Evolutionary conservation across 2,113 vertebrate species (phyloP).

Genomic region (Aviceda subcristata): DNA sequence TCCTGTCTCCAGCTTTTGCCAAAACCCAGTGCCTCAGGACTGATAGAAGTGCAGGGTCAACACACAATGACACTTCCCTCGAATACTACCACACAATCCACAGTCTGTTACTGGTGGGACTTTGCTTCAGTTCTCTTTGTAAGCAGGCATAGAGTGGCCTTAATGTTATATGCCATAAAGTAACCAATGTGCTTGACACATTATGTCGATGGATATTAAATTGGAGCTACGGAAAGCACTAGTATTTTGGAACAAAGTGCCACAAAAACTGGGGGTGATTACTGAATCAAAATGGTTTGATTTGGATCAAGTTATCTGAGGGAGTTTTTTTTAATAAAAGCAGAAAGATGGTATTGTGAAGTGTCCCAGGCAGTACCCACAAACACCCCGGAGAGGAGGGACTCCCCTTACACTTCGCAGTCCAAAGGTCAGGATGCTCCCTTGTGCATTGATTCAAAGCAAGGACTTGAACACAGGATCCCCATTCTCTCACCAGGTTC

Average conservation of each 20-base stretch:
- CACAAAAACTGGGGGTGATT: background rate
- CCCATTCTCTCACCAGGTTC: background rate
- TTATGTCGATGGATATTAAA: background rate
- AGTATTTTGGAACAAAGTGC: background rate
- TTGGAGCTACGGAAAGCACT: background rate
- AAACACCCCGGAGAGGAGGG: background rate
- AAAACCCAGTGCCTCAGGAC: background rate
- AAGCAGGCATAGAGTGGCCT: background rate
- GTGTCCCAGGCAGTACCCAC: background rate
- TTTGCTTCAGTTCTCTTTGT: background rate
- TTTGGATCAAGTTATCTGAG: background rate
- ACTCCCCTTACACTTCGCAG: background rate
- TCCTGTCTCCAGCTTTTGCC: background rate
- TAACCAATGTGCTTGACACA: background rate
- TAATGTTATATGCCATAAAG: background rate
- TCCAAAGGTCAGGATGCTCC: background rate
- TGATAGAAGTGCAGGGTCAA: background rate
- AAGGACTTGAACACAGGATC: background rate
- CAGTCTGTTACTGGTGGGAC: background rate
- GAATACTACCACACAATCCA: background rate
- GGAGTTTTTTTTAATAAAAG: background rate
- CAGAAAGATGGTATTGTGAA: background rate
- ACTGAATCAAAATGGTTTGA: background rate
- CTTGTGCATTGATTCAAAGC: background rate
- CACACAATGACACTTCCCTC: too few species aligned